These are phyloP conservation scores for Kryptolebias marmoratus DNA, from an alignment of 2,113 vertebrate species.

Conservation along the genomic window DNA sequence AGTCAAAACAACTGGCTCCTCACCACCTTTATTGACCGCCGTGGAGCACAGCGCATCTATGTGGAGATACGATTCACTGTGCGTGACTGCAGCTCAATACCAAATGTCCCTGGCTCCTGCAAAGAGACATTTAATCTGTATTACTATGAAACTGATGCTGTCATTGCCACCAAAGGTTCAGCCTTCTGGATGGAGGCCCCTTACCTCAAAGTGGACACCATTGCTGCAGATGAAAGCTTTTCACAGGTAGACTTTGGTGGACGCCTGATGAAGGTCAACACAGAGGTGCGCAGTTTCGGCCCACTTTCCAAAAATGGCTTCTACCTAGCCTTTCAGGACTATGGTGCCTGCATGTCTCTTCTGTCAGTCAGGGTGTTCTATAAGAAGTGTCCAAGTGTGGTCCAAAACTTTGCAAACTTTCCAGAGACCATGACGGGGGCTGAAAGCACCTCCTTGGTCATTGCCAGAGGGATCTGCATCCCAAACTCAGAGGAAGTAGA, in stretches of 20 bases:
- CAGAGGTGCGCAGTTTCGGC: constrained; percentile 95
- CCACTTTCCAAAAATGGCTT: constrained; percentile 95
- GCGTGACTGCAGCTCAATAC: constrained; percentile 98
- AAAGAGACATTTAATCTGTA: constrained; percentile 99
- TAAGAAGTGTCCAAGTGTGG: constrained; percentile 97
- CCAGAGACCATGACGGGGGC: constrained; percentile 98
- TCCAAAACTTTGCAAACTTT: constrained; percentile 97
- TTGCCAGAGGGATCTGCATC: constrained; percentile 93
- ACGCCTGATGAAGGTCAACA: constrained; percentile 98
- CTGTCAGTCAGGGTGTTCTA: constrained; percentile 97
- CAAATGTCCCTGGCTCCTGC: constrained; percentile 96
- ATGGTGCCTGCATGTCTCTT: constrained; percentile 98
- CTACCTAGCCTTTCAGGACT: constrained; percentile 98
- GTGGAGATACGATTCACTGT: constrained; percentile 98
- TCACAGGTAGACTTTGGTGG: constrained; percentile 99
- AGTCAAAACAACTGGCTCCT: constrained; percentile 99
- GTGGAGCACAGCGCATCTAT: constrained; percentile 93
- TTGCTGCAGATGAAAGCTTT: constrained; percentile 98
- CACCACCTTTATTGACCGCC: constrained; percentile 94
- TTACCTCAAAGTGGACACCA: constrained; percentile 99
- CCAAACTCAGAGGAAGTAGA: constrained; percentile 96
- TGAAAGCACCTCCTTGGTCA: constrained; percentile 97
- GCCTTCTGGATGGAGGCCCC: constrained; percentile 98
- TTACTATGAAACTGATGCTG: constrained; percentile 95
- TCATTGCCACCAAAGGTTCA: constrained; percentile 94